phyloP scores from a whole-genome alignment of 2,888 invertebrate species.

The Venusia cambrica region DNA sequence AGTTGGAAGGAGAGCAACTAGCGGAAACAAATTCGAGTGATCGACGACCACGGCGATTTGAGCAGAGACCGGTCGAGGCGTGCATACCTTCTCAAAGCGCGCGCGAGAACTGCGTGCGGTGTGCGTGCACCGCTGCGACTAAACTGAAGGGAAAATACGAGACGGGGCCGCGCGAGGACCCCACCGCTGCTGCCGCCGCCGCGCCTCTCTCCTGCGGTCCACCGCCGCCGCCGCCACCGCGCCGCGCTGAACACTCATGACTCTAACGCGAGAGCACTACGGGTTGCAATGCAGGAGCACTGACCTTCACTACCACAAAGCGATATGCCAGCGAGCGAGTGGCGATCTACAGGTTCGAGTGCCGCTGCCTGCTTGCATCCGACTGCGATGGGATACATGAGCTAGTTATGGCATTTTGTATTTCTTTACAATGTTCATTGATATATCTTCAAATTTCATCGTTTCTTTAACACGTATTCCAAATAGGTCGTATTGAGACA shows the following conservation, averaged over 20 bases:
- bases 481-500: too few relatives aligned
- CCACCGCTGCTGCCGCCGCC: constrained; percentile 72
- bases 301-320: constrained; percentile 62
- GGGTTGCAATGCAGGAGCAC: constrained; percentile 72
- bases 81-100: constrained; percentile 76
- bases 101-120: constrained; percentile 81
- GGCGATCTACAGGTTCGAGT: constrained; percentile 43
- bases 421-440: too few relatives aligned
- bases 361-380: constrained; percentile 50
- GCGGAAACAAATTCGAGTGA: constrained; percentile 68
- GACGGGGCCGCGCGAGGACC: constrained; percentile 62
- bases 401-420: constrained; percentile 27
- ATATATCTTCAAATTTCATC: too few relatives aligned
- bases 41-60: constrained; percentile 36
- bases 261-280: constrained; percentile 71
- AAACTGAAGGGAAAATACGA: constrained; percentile 65
- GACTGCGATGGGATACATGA: constrained; percentile 51
- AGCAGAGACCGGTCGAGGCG: constrained; percentile 40
- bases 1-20: constrained; percentile 60
- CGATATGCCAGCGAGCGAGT: constrained; percentile 35
- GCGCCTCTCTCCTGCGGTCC: constrained; percentile 67
- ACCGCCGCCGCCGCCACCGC: constrained; percentile 51
- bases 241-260: constrained; percentile 57
- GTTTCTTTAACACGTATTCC: too few relatives aligned
- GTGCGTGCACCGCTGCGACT: constrained; percentile 81